phyloP scores from a whole-genome alignment of 2,113 vertebrate genomes.

The Triplophysa tibetana region DNA sequence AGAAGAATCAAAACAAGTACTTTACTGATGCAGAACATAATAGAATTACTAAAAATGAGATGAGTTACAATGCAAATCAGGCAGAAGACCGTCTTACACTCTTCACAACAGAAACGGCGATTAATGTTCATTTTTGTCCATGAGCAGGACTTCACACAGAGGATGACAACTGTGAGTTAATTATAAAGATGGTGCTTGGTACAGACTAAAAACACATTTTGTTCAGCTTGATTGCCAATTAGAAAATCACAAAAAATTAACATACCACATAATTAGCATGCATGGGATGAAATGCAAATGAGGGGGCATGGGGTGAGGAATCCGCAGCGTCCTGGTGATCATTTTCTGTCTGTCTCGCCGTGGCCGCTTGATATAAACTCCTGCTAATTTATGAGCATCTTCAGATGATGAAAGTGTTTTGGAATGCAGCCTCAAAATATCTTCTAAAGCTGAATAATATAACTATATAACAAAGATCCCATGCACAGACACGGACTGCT shows the following conservation, averaged over 20 bases:
- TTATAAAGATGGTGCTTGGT: conserved; percentile 50
- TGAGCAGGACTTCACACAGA: conserved; percentile 37
- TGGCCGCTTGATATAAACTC: conserved; percentile 49
- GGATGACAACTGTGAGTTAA: conserved; percentile 47
- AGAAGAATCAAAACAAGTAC: neutral
- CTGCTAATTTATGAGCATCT: conserved; percentile 49
- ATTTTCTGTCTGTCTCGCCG: conserved; percentile 39
- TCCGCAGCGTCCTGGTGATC: conserved; percentile 46
- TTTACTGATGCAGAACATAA: neutral
- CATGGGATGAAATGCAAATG: conserved; percentile 53
- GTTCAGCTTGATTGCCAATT: conserved; percentile 51
- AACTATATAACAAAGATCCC: neutral
- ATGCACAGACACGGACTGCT: too few species aligned
- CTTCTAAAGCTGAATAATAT: conserved; percentile 22
- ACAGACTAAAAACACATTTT: conserved; percentile 47
- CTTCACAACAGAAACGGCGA: conserved; percentile 19
- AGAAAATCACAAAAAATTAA: conserved; percentile 51
- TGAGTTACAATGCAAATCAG: neutral
- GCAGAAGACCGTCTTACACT: conserved; percentile 13
- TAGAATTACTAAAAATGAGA: too few species aligned
- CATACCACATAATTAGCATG: conserved; percentile 50
- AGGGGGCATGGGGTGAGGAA: conserved; percentile 54
- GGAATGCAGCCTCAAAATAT: neutral
- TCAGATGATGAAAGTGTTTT: conserved; percentile 26
- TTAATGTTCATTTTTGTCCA: conserved; percentile 45